phyloP scores from a whole-genome alignment of 2,888 invertebrate species.

The Rhagonycha lutea region DNA sequence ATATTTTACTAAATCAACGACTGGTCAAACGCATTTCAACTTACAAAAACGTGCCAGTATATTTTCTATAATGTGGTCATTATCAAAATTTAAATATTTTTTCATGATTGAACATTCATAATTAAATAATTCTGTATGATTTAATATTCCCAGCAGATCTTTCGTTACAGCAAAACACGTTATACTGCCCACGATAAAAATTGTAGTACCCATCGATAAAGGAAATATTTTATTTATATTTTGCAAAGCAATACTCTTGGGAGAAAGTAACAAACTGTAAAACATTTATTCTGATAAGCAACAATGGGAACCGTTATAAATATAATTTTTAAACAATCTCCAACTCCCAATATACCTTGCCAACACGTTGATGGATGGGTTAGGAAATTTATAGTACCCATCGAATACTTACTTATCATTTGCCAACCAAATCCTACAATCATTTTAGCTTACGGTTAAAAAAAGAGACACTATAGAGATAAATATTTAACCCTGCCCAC shows the following conservation, averaged over 20 bases:
- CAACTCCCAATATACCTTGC: not conserved
- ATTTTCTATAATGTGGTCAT: not conserved
- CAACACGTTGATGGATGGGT: too few relatives aligned
- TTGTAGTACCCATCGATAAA: not conserved
- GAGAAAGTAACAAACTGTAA: not conserved
- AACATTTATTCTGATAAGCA: not conserved
- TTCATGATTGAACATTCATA: not conserved
- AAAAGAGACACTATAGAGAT: too few relatives aligned
- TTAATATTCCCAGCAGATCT: not conserved
- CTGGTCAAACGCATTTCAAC: not conserved
- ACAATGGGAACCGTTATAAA: not conserved
- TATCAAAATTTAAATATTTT: not conserved
- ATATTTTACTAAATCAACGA: not conserved
- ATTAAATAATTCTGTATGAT: not conserved
- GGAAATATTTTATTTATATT: not conserved
- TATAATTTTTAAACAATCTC: too few relatives aligned
- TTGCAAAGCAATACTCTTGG: not conserved
- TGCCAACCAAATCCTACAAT: too few relatives aligned
- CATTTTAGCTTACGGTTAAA: too few relatives aligned
- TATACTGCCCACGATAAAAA: not conserved
- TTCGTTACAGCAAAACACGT: not conserved
- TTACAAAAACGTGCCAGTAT: not conserved
- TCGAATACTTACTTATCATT: too few relatives aligned
- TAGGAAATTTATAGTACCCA: too few relatives aligned
- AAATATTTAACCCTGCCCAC: too few relatives aligned